Conservation (phyloP, 2,888 invertebrate species). For the Octodonta nipae region DNA sequence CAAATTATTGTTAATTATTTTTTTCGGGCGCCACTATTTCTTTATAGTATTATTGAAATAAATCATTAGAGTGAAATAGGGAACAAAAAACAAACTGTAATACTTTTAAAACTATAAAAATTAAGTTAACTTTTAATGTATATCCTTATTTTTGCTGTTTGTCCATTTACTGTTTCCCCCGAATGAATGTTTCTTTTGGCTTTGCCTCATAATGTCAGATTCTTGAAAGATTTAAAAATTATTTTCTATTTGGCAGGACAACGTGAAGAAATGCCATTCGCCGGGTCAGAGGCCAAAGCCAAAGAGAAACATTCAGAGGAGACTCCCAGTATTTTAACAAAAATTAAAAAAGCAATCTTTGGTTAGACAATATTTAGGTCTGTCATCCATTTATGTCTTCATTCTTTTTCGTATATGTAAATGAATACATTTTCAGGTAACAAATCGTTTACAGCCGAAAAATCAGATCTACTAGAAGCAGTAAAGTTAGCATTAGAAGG, state of each 20-base stretch:
- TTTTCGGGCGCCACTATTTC: no score
- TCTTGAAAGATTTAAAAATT: constrained; percentile 7
- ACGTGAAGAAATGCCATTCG: constrained; percentile 32
- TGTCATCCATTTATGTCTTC: constrained; percentile 6
- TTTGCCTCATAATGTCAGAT: constrained; percentile 11
- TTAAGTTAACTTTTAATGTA: no score
- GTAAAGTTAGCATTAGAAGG: constrained; percentile 46
- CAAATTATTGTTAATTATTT: no score
- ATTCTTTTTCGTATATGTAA: no score
- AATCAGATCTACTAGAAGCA: constrained; percentile 45
- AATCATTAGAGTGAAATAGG: no score
- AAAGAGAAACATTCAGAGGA: constrained; percentile 35
- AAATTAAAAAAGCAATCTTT: constrained; percentile 48
- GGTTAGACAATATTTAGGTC: constrained; percentile 32
- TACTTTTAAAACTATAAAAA: no score
- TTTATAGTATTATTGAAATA: no score
- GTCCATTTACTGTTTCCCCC: no score
- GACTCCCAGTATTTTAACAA: constrained; percentile 40
- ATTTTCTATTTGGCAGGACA: constrained; percentile 37
- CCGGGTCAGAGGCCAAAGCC: constrained; percentile 39
- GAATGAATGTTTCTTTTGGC: constrained; percentile 20
- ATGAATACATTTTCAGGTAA: constrained; percentile 4
- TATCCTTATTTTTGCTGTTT: no score
- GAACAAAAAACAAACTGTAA: no score
- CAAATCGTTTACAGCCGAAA: constrained; percentile 31